Percentiles rank a stretch among this genome's conserved stretches.
Conservation (phyloP, 37 sponge, comb jelly and placozoan species). For the Theonella swinhoei region DNA sequence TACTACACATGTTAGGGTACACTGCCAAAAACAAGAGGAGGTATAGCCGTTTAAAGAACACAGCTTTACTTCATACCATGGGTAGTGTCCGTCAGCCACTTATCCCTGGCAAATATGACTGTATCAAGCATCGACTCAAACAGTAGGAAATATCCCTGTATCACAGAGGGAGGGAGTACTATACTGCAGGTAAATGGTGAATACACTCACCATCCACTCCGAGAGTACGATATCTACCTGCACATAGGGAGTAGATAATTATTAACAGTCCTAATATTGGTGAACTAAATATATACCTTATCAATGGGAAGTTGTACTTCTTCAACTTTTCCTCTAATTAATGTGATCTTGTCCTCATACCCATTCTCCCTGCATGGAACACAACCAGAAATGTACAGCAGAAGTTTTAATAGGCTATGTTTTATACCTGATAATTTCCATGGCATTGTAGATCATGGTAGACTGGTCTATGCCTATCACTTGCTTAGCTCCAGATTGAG, state of each 20-base stretch:
- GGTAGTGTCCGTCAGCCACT: conserved; percentile 50
- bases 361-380: conserved; percentile 71
- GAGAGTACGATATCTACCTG: conserved; percentile 84
- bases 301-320: conserved; percentile 76
- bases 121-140: conserved; percentile 92
- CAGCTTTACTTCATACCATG: conserved; percentile 30
- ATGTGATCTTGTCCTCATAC: conserved; percentile 40
- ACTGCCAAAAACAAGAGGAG: conserved; percentile 44
- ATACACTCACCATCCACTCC: conserved; percentile 87
- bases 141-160: conserved; percentile 82
- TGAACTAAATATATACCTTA: conserved; percentile 22
- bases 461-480: conserved; percentile 82
- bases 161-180: not conserved
- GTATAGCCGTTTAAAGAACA: not conserved
- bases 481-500: conserved; percentile 58
- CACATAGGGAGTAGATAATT: not conserved
- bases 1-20: conserved; percentile 66
- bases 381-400: no score
- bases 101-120: conserved; percentile 81
- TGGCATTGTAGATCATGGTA: conserved; percentile 72
- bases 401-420: not conserved
- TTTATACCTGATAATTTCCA: conserved; percentile 76
- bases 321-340: conserved; percentile 67
- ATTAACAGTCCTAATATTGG: not conserved
- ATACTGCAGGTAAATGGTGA: not conserved